These are phyloP conservation scores for Drosophila pegasa DNA, from an alignment of 2,888 invertebrate genomes.

Conservation along the genomic window DNA sequence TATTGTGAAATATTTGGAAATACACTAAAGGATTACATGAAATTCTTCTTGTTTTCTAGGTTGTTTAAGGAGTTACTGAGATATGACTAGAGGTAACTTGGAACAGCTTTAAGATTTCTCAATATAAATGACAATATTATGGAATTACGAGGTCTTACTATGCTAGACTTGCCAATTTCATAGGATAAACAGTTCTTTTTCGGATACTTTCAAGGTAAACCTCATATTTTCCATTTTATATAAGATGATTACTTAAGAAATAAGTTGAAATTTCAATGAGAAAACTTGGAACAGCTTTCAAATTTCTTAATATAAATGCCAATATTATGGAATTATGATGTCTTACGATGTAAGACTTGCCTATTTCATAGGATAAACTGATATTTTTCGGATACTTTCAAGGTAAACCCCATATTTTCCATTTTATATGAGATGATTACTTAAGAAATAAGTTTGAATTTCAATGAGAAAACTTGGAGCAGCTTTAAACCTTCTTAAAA, in stretches of 20 bases:
- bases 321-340: background rate
- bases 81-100: fast-evolving
- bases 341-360: background rate
- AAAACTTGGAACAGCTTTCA: background rate
- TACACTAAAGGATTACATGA: background rate
- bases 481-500: background rate
- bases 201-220: background rate
- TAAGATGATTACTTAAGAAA: background rate
- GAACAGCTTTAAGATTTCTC: background rate
- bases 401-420: background rate
- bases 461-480: background rate
- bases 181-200: background rate
- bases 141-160: background rate
- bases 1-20: background rate
- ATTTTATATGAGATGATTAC: background rate
- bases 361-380: background rate
- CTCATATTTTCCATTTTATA: background rate
- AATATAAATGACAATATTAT: background rate
- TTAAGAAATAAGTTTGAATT: background rate
- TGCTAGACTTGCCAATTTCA: background rate
- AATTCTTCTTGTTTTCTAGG: background rate
- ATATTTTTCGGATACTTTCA: background rate
- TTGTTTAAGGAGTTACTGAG: background rate
- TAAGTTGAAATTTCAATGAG: background rate
- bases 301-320: background rate